Conservation (phyloP, 2,888 invertebrate genomes). For the Julus scandinavius region DNA sequence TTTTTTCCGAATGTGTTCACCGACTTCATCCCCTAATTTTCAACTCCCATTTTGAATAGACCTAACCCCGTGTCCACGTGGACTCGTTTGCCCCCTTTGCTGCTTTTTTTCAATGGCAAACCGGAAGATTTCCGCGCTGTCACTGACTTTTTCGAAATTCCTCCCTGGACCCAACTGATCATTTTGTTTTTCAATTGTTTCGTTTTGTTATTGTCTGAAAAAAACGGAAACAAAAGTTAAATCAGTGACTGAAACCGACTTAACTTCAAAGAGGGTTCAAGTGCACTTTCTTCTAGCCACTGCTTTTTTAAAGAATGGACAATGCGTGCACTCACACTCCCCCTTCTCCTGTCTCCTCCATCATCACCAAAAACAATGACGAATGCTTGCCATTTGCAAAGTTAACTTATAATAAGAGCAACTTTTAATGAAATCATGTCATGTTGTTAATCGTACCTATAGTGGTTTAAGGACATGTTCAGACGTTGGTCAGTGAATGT, state of each 20-base stretch:
- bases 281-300: slow-evolving; percentile 1
- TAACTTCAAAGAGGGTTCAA: background rate
- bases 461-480: no score
- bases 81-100: background rate
- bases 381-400: no score
- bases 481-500: no score
- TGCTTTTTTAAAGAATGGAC: background rate
- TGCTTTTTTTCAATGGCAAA: background rate
- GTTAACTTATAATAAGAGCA: no score
- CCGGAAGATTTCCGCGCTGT: slow-evolving; percentile 20
- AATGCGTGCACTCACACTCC: background rate
- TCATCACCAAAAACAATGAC: background rate
- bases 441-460: no score
- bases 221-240: slow-evolving; percentile 24
- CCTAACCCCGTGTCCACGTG: slow-evolving; percentile 1
- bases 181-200: slow-evolving; percentile 13
- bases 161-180: background rate
- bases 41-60: background rate
- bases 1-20: background rate
- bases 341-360: background rate
- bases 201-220: slow-evolving; percentile 17
- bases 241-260: slow-evolving; percentile 19
- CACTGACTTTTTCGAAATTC: background rate
- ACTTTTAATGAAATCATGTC: no score
- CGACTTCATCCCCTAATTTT: slow-evolving; percentile 20